Percentiles rank a stretch among this genome's conserved stretches.
Evolutionary conservation across 2,797 vertebrate species (phyloP).

Genomic region (Lerista edwardsae): DNA sequence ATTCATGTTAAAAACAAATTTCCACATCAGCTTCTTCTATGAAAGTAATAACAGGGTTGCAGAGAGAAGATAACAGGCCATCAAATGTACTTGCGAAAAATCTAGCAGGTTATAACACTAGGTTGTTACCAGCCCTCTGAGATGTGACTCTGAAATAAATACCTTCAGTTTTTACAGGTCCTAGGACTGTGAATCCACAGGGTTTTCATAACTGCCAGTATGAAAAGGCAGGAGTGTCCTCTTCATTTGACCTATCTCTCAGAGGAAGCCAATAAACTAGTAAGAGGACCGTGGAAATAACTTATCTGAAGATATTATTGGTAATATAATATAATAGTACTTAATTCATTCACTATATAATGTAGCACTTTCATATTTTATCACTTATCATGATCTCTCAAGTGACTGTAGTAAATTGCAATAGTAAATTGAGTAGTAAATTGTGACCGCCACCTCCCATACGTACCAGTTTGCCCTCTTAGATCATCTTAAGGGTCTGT

Average conservation of each 20-base stretch:
- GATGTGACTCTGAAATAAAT: conserved; percentile 22
- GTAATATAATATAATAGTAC: no score
- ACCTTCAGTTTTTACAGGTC: neutral
- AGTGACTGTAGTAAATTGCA: neutral
- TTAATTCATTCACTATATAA: no score
- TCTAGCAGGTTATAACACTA: neutral
- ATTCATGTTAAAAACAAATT: conserved; percentile 19
- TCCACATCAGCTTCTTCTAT: conserved; percentile 4
- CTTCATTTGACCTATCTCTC: neutral
- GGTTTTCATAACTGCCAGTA: conserved; percentile 20
- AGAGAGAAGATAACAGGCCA: conserved; percentile 5
- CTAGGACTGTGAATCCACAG: neutral
- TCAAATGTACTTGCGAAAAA: neutral
- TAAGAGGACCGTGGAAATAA: neutral
- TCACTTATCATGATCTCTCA: neutral
- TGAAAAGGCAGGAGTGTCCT: neutral
- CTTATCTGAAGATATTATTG: neutral
- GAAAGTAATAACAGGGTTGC: neutral
- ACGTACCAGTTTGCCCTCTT: no score
- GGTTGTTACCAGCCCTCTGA: neutral
- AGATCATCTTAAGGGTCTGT: no score
- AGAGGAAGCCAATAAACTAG: neutral
- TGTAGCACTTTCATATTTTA: neutral
- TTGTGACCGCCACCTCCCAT: no score
- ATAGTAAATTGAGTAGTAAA: no score